These are phyloP conservation scores for Romanogobio albipinnatus DNA, from an alignment of 2,113 vertebrate genomes.

Conservation along the genomic window DNA sequence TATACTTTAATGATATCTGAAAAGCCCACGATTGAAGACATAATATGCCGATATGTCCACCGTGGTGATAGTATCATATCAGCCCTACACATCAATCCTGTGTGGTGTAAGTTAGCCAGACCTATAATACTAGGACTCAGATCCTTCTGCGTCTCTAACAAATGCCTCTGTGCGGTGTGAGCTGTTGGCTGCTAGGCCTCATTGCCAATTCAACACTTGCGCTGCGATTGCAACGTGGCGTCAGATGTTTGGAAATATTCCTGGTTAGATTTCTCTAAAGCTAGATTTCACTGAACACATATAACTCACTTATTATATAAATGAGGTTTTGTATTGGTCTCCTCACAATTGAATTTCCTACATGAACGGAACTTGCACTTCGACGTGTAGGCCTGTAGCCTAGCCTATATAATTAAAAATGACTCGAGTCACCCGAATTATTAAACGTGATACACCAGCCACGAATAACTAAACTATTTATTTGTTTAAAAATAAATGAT, in stretches of 20 bases:
- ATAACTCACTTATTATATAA: background rate
- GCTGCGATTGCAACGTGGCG: constrained; percentile 34
- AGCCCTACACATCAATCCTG: background rate
- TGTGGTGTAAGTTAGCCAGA: background rate
- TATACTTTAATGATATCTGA: background rate
- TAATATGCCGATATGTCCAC: background rate
- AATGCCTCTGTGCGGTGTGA: constrained; percentile 6
- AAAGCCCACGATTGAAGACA: background rate
- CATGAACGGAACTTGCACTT: background rate
- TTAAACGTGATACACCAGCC: background rate
- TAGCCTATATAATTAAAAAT: background rate
- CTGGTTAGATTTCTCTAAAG: background rate
- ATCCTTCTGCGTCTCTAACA: background rate
- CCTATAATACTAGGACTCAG: background rate
- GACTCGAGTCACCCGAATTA: background rate
- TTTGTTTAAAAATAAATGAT: background rate
- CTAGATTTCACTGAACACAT: background rate
- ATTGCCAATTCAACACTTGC: constrained; percentile 50
- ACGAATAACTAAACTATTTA: background rate
- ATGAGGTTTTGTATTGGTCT: background rate
- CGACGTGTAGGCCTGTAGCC: too few species aligned
- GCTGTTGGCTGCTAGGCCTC: constrained; percentile 22
- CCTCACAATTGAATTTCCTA: background rate
- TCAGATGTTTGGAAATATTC: constrained; percentile 46
- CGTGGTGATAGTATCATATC: background rate